Percentiles rank a stretch among this genome's conserved stretches.
phyloP scores from a whole-genome alignment of 2,888 invertebrate species.

The Cerastis rubricosa region DNA sequence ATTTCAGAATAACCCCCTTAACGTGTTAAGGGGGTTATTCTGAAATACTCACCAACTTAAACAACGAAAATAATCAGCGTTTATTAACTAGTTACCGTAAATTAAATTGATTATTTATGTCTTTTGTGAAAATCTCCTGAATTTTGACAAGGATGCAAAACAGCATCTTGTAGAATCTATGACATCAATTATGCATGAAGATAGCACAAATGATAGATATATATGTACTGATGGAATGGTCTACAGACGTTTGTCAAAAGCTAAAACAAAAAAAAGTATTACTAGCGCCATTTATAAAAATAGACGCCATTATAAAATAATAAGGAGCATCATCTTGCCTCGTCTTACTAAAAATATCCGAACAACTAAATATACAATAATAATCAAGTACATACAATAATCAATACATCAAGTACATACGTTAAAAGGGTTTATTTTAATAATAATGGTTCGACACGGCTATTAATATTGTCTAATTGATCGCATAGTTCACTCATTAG shows the following conservation, averaged over 20 bases:
- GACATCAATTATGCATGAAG: background rate
- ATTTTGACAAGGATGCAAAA: no score
- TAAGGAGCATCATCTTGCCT: background rate
- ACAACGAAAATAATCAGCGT: no score
- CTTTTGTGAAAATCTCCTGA: no score
- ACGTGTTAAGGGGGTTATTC: no score
- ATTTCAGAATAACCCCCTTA: no score
- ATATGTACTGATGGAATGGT: background rate
- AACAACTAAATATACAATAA: constrained; percentile 21
- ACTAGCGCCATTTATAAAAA: background rate
- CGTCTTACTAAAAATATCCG: constrained; percentile 25
- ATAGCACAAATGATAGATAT: no score
- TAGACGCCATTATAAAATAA: background rate
- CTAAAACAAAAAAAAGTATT: background rate
- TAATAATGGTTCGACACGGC: constrained; percentile 68
- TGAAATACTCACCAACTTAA: no score
- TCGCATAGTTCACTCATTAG: constrained; percentile 74
- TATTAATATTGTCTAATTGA: constrained; percentile 76
- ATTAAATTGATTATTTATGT: no score
- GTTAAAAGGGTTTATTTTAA: constrained; percentile 66
- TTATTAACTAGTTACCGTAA: no score
- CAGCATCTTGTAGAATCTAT: no score
- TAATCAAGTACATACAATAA: constrained; percentile 33
- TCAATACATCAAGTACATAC: constrained; percentile 23
- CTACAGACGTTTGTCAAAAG: background rate